These are phyloP conservation scores for Cinclus mexicanus DNA, from an alignment of 2,113 vertebrate species.

Conservation along the genomic window DNA sequence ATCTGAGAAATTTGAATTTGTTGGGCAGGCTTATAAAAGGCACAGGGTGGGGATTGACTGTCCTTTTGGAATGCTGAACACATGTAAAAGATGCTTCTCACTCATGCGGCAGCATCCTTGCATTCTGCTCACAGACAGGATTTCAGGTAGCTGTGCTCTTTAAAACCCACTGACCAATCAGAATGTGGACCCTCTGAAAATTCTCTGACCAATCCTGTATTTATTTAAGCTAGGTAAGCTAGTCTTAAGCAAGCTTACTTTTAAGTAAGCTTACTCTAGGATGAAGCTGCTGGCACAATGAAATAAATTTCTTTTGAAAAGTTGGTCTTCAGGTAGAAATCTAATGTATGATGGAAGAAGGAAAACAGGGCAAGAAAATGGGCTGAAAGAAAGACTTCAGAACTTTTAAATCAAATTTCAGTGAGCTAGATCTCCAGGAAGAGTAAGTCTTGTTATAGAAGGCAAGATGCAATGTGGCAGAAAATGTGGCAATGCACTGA, in stretches of 20 bases:
- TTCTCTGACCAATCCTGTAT: not conserved
- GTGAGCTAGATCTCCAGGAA: not conserved
- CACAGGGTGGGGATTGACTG: not conserved
- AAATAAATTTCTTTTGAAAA: not conserved
- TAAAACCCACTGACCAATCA: not conserved
- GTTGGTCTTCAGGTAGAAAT: not conserved
- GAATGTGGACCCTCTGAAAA: not conserved
- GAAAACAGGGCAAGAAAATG: not conserved
- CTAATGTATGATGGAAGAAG: not conserved
- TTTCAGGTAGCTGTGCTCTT: not conserved
- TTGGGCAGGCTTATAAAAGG: not conserved
- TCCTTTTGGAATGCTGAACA: not conserved
- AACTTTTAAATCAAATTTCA: not conserved
- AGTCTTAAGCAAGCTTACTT: not conserved
- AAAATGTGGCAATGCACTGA: not conserved
- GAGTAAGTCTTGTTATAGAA: not conserved
- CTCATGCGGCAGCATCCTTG: not conserved
- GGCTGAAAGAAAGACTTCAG: not conserved
- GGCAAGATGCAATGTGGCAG: not conserved
- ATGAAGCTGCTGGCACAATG: not conserved
- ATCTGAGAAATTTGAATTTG: not conserved
- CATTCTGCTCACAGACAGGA: not conserved
- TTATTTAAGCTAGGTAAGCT: not conserved
- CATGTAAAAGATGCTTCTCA: not conserved
- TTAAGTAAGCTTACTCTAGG: not conserved